Percentiles rank a stretch among this genome's conserved stretches.
Conservation (phyloP, 2,113 vertebrate species). For the Mormoops blainvillei region DNA sequence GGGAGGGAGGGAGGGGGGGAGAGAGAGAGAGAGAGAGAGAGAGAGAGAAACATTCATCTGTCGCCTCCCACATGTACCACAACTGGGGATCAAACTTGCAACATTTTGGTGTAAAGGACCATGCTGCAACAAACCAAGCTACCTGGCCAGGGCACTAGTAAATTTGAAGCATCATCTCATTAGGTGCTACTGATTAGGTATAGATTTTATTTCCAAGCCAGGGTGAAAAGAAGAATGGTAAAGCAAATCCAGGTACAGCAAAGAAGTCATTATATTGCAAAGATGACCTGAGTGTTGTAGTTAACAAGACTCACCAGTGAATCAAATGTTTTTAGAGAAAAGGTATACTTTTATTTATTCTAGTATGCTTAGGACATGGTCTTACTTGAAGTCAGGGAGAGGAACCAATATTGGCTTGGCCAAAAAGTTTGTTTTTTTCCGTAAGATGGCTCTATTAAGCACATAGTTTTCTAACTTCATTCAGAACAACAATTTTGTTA, state of each 20-base stretch:
- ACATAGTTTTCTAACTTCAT: no score
- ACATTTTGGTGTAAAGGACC: no score
- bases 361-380: not conserved
- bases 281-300: not conserved
- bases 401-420: not conserved
- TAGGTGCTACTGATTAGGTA: not conserved
- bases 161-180: not conserved
- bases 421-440: no score
- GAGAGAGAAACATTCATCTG: no score
- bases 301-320: not conserved
- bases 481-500: no score
- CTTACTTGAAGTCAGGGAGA: not conserved
- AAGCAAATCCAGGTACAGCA: not conserved
- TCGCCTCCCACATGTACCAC: no score
- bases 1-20: no score
- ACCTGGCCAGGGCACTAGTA: not conserved
- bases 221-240: not conserved
- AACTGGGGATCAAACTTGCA: no score
- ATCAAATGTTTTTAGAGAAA: slow-evolving; percentile 32
- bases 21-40: no score
- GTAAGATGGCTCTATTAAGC: no score
- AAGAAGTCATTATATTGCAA: not conserved
- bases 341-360: not conserved
- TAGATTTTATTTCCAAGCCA: not conserved
- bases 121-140: no score